A percentile compares a stretch with the other conserved stretches of the same genome.
phyloP scores from a whole-genome alignment of 2,113 vertebrate genomes.

The Procavia capensis region DNA sequence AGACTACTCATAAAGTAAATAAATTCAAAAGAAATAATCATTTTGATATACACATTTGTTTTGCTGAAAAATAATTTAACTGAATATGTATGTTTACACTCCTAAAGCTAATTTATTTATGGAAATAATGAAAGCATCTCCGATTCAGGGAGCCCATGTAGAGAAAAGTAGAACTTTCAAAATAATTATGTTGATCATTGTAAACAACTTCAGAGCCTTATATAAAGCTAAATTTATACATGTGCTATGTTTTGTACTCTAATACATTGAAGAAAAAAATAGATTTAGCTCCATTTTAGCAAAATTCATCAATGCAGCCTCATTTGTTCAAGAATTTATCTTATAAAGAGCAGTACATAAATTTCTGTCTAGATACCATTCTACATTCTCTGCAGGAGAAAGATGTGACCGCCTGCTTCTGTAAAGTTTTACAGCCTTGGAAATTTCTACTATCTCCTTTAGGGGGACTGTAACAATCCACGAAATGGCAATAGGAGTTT shows the following conservation, averaged over 20 bases:
- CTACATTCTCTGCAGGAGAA: too few species aligned
- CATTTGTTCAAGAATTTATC: background rate
- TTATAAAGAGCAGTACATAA: background rate
- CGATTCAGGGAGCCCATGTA: background rate
- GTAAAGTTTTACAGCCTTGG: too few species aligned
- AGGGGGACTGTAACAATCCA: too few species aligned
- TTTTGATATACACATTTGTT: background rate
- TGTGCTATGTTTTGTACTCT: background rate
- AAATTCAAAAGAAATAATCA: background rate
- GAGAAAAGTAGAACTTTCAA: background rate
- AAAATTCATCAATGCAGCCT: background rate
- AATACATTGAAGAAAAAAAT: background rate
- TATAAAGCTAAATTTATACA: background rate
- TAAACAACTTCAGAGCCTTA: background rate
- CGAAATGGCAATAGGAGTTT: too few species aligned
- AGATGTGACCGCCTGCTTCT: too few species aligned
- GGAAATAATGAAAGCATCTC: background rate
- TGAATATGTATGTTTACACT: background rate
- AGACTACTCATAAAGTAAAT: background rate
- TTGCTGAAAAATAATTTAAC: background rate
- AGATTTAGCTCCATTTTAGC: background rate
- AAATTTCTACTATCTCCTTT: too few species aligned
- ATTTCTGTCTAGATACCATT: background rate
- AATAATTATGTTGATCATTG: background rate
- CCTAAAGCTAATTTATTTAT: background rate